These are phyloP conservation scores for Poeciliopsis turneri DNA, from an alignment of 2,797 vertebrate species.

Conservation along the genomic window DNA sequence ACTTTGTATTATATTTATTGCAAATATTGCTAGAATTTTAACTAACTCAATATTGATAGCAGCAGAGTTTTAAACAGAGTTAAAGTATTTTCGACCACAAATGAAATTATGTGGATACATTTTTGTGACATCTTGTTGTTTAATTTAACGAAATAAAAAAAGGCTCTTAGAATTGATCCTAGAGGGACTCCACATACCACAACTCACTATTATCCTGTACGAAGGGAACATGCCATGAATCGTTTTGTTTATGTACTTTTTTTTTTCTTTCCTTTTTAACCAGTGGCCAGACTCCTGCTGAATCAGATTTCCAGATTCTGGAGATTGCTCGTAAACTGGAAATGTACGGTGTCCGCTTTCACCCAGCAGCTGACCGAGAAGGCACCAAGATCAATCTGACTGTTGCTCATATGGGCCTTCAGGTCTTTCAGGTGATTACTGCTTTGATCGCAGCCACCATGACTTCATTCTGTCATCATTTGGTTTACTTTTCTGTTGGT, in stretches of 20 bases:
- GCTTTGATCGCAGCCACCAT: background rate
- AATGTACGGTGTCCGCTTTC: slow-evolving; percentile 95
- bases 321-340: slow-evolving; percentile 97
- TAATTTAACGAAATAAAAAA: background rate
- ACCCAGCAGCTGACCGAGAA: slow-evolving; percentile 91
- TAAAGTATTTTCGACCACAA: background rate
- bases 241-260: background rate
- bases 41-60: background rate
- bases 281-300: slow-evolving; percentile 96
- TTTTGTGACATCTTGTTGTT: background rate
- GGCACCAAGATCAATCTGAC: slow-evolving; percentile 94
- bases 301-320: slow-evolving; percentile 97
- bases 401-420: slow-evolving; percentile 93
- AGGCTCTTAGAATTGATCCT: background rate
- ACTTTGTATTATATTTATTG: background rate
- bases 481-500: background rate
- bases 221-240: background rate
- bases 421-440: slow-evolving; percentile 92
- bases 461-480: background rate
- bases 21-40: background rate
- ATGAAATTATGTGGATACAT: background rate
- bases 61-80: background rate
- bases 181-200: background rate
- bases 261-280: background rate
- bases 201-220: background rate